A percentile compares a stretch with the other conserved stretches of the same genome.
These are phyloP conservation scores for Anagrus nilaparvatae DNA, from an alignment of 1,140 invertebrate genomes.

Conservation along the genomic window DNA sequence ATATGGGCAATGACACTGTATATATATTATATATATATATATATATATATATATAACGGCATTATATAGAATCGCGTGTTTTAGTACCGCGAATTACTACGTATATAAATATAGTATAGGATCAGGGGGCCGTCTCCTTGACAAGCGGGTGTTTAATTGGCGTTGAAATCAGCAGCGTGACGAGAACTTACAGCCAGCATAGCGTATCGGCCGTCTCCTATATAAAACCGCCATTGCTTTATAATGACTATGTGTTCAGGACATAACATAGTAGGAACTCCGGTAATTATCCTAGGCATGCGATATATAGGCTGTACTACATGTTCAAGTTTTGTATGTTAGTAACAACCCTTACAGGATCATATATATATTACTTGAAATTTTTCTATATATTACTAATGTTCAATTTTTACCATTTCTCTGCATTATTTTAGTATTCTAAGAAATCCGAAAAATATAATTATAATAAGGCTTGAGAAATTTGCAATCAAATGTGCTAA, in stretches of 20 bases:
- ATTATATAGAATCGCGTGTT: conserved; percentile 38
- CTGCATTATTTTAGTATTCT: too few relatives aligned
- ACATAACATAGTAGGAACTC: conserved; percentile 27
- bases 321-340: too few relatives aligned
- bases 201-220: conserved; percentile 33
- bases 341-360: too few relatives aligned
- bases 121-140: conserved; percentile 40
- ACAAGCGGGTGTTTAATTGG: conserved; percentile 45
- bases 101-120: too few relatives aligned
- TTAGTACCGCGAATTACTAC: conserved; percentile 39
- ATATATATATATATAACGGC: too few relatives aligned
- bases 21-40: too few relatives aligned
- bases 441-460: too few relatives aligned
- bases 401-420: too few relatives aligned
- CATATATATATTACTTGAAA: too few relatives aligned
- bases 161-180: conserved; percentile 45
- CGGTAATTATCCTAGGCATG: conserved; percentile 40
- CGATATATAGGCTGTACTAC: conserved; percentile 24
- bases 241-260: conserved; percentile 14
- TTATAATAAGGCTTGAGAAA: too few relatives aligned
- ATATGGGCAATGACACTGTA: conserved; percentile 34
- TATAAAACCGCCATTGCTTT: conserved; percentile 36
- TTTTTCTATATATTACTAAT: too few relatives aligned
- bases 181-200: conserved; percentile 21
- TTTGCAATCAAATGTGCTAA: too few relatives aligned